Conservation (phyloP, 2,888 invertebrate species). For the Nasonovia ribisnigri region DNA sequence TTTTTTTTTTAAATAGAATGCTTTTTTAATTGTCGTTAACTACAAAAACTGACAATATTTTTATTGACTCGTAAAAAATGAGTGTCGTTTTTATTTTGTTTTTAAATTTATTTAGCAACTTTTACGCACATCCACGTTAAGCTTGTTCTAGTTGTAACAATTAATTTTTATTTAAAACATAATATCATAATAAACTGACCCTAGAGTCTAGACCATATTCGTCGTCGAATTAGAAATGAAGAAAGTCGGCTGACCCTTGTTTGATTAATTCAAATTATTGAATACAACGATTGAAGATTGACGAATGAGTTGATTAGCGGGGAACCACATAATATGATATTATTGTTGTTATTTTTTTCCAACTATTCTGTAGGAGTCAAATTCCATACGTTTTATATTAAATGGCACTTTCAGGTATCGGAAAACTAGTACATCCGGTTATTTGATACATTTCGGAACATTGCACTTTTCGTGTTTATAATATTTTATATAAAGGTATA, state of each 20-base stretch:
- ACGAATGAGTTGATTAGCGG: neutral
- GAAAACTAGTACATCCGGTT: slow-evolving; percentile 39
- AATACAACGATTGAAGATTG: neutral
- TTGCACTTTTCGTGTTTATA: slow-evolving; percentile 19
- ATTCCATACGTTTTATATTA: neutral
- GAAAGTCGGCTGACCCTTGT: neutral
- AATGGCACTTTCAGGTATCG: neutral
- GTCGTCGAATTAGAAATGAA: neutral
- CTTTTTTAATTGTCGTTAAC: slow-evolving; percentile 10
- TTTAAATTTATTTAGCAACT: neutral
- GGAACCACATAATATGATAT: neutral
- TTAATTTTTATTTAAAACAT: neutral
- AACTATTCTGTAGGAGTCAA: neutral
- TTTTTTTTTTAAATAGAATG: slow-evolving; percentile 2
- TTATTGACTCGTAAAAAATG: slow-evolving; percentile 8
- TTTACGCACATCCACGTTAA: neutral
- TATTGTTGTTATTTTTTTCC: neutral
- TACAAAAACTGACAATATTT: neutral
- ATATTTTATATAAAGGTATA: neutral
- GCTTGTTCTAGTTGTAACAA: neutral
- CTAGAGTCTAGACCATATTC: neutral
- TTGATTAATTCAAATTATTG: neutral
- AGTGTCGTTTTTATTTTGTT: neutral
- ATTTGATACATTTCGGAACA: slow-evolving; percentile 44
- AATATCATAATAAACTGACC: neutral